A percentile compares a stretch with the other conserved stretches of the same genome.
Conservation (phyloP, 2,113 vertebrate genomes). For the Heterotilapia buettikoferi region DNA sequence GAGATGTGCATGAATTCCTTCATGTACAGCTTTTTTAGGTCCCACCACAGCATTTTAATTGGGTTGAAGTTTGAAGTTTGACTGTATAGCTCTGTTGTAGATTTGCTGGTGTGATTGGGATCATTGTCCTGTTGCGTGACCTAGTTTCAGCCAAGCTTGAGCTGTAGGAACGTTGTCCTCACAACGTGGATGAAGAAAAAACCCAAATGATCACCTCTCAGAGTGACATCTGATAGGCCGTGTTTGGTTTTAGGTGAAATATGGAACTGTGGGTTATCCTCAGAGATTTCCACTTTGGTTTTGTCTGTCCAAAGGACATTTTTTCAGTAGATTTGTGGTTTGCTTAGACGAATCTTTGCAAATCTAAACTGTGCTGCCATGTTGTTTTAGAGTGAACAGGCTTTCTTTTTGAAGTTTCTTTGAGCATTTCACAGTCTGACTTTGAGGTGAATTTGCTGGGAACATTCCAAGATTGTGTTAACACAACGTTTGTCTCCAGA, state of each 20-base stretch:
- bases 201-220: not conserved
- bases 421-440: not conserved
- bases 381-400: not conserved
- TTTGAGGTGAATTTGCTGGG: not conserved
- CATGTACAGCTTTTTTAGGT: not conserved
- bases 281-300: not conserved
- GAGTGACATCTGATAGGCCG: rapidly evolving
- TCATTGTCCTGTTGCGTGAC: not conserved
- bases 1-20: not conserved
- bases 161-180: not conserved
- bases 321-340: not conserved
- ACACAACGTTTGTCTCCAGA: not conserved
- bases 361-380: not conserved
- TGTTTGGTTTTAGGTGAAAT: not conserved
- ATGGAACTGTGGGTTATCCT: not conserved
- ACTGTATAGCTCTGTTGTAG: not conserved
- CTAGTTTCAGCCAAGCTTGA: not conserved
- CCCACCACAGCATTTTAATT: not conserved
- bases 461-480: rapidly evolving
- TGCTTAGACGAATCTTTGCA: not conserved
- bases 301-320: not conserved
- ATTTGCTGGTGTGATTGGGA: not conserved
- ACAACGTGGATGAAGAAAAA: not conserved
- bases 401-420: not conserved
- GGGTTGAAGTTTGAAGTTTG: not conserved